These are phyloP conservation scores for Mactra quadrangularis DNA, from an alignment of 1,140 invertebrate species.

Conservation along the genomic window DNA sequence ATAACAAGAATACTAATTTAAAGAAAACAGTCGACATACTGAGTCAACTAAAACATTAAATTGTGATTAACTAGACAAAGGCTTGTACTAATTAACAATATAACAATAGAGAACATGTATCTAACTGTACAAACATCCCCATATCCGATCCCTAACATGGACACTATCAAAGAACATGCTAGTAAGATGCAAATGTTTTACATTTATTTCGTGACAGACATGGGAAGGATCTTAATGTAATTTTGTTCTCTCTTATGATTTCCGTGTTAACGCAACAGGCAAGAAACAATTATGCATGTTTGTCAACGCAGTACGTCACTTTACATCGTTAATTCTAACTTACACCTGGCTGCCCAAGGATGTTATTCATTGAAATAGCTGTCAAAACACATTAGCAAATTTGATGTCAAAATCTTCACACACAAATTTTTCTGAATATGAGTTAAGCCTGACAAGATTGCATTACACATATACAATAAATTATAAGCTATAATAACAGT, in stretches of 20 bases:
- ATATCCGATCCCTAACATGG: neutral
- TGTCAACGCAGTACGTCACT: neutral
- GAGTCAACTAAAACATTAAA: too few species aligned
- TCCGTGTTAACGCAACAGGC: neutral
- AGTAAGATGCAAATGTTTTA: neutral
- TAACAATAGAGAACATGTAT: too few species aligned
- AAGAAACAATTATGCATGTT: conserved; percentile 21
- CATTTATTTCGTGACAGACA: conserved; percentile 19
- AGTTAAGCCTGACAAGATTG: too few species aligned
- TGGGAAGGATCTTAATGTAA: conserved; percentile 7
- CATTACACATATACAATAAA: too few species aligned
- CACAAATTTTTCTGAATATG: too few species aligned
- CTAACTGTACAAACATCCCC: too few species aligned
- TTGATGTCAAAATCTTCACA: neutral
- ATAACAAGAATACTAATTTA: too few species aligned
- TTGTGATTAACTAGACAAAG: too few species aligned
- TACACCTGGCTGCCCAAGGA: conserved; percentile 21
- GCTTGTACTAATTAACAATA: too few species aligned
- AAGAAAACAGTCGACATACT: too few species aligned
- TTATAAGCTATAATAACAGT: too few species aligned
- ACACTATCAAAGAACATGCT: neutral
- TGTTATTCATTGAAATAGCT: conserved; percentile 26
- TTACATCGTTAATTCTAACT: conserved; percentile 6
- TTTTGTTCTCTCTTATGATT: conserved; percentile 2
- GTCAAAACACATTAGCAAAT: conserved; percentile 23